Evolutionary conservation across 1,140 invertebrate genomes (phyloP), one percentile per base, ranked within the genome.

Genomic region (Drosophila setifemur): DNA sequence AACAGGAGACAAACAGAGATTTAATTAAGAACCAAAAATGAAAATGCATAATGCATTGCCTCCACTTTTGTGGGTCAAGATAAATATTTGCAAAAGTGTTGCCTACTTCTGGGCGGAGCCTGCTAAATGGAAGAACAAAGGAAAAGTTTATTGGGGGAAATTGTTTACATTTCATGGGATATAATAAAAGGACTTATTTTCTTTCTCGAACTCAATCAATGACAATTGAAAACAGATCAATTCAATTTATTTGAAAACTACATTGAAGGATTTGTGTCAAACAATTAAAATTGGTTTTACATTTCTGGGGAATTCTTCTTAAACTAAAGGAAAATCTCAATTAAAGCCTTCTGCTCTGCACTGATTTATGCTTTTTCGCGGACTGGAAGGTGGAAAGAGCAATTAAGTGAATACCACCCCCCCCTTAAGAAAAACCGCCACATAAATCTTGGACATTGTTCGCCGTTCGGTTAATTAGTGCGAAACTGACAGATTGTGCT

Each of bases 381-480:
- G 4, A 18, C 0, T 12, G 8, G 16, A 29, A 9, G 11, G 16
- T 4, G 3, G 9, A 5, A 6, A 31, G 19, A 33, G 37, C 39
- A 61, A 61, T 61, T 60, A 31, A 31, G 55, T 58, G 42, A 60
- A 60, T 39, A 58, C 29, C 12, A 7, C 9, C 14, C 19, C n/a
- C 5, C 21, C 21, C 21, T n/a, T n/a, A 50, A 5, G 19, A 23
- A 52, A 25, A 57, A 52, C 6, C 33, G 6, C 2, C n/a, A 23
- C 55, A 61, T 61, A 61, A 61, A 61, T 61, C 57, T 60, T 44
- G n/a, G n/a, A 40, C 52, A 58, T 58, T 60, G 52, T 58, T 58
- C n/a, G n/a, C 39, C 58, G 25, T 33, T 58, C 21, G 55, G 54
- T 57, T 61, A 64, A 64, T 64, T 63, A 64, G 57, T 14, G 23